Percentiles rank a stretch among this genome's conserved stretches.
Evolutionary conservation across 2,888 invertebrate species (phyloP).

Genomic region (Sphaerophoria taeniata): DNA sequence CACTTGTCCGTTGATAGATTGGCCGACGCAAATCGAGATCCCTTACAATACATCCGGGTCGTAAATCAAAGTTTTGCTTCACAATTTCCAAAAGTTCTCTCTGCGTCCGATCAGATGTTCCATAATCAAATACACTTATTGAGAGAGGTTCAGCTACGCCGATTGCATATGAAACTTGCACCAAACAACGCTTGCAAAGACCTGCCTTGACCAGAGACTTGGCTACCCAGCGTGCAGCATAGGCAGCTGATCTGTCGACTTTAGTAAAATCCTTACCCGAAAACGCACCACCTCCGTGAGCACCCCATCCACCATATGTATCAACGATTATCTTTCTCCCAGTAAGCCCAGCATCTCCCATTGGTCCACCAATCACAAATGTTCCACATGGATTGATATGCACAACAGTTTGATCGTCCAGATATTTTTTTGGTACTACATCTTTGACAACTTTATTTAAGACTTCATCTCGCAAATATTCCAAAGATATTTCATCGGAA

Average conservation of each 20-base stretch:
- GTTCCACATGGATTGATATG: slow-evolving; percentile 97
- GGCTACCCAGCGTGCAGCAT: slow-evolving; percentile 98
- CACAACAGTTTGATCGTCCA: slow-evolving; percentile 93
- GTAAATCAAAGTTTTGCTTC: slow-evolving; percentile 95
- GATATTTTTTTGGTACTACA: slow-evolving; percentile 94
- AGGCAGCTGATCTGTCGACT: slow-evolving; percentile 97
- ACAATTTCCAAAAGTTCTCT: slow-evolving; percentile 92
- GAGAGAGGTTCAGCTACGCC: slow-evolving; percentile 97
- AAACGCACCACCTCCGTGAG: slow-evolving; percentile 99
- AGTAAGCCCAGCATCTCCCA: slow-evolving; percentile 97
- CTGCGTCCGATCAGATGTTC: slow-evolving; percentile 93
- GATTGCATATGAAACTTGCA: slow-evolving; percentile 98
- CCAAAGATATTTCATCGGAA: slow-evolving; percentile 92
- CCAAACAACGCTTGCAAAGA: slow-evolving; percentile 95
- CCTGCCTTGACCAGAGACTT: slow-evolving; percentile 96
- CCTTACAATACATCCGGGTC: slow-evolving; percentile 97
- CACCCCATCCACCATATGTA: slow-evolving; percentile 99
- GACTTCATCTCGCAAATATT: slow-evolving; percentile 90
- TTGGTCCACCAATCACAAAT: slow-evolving; percentile 97
- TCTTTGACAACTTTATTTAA: slow-evolving; percentile 92
- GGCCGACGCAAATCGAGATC: slow-evolving; percentile 94
- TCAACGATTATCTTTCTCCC: slow-evolving; percentile 99
- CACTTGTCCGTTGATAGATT: slow-evolving; percentile 97
- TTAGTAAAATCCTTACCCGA: slow-evolving; percentile 98
- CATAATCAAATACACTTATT: slow-evolving; percentile 97